Evolutionary conservation across 1,140 invertebrate species (phyloP).

Genomic region (Drosophila parvula): DNA sequence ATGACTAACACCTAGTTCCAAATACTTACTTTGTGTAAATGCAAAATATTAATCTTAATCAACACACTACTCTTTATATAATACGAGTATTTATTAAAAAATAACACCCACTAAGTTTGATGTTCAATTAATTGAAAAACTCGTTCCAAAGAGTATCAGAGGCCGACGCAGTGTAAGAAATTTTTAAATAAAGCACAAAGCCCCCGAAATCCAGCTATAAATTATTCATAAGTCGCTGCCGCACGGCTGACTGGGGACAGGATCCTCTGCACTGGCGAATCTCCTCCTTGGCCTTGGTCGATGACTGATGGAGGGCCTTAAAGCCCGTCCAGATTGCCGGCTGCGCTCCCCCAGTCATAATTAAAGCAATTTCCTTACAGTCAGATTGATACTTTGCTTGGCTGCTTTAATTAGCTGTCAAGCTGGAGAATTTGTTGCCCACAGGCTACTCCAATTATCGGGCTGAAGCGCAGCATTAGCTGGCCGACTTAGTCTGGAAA

Average conservation of each 20-base stretch:
- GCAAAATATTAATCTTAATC: rapidly evolving
- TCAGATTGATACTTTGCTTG: constrained; percentile 15
- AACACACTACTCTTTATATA: too few relatives aligned
- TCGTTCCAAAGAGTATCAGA: constrained; percentile 2
- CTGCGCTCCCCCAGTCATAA: constrained; percentile 15
- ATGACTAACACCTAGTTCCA: too few relatives aligned
- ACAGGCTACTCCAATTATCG: constrained; percentile 27
- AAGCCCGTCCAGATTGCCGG: constrained; percentile 2
- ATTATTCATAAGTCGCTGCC: constrained; percentile 58
- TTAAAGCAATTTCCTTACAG: constrained; percentile 29
- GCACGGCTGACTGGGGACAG: constrained; percentile 17
- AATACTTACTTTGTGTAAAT: neutral
- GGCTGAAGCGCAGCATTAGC: constrained; percentile 20
- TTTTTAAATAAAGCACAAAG: constrained; percentile 50
- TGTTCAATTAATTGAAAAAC: constrained; percentile 17
- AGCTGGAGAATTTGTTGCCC: constrained; percentile 15
- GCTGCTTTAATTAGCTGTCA: constrained; percentile 31
- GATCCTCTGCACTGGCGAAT: neutral
- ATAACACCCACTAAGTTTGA: neutral
- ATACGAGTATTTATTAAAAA: too few relatives aligned
- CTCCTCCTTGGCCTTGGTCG: constrained; percentile 5
- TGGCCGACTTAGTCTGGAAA: constrained; percentile 1
- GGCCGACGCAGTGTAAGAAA: neutral
- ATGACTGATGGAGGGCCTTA: constrained; percentile 32
- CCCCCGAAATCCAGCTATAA: constrained; percentile 45